These are phyloP conservation scores for Apantesis nais DNA, from an alignment of 2,888 invertebrate species.

Conservation along the genomic window DNA sequence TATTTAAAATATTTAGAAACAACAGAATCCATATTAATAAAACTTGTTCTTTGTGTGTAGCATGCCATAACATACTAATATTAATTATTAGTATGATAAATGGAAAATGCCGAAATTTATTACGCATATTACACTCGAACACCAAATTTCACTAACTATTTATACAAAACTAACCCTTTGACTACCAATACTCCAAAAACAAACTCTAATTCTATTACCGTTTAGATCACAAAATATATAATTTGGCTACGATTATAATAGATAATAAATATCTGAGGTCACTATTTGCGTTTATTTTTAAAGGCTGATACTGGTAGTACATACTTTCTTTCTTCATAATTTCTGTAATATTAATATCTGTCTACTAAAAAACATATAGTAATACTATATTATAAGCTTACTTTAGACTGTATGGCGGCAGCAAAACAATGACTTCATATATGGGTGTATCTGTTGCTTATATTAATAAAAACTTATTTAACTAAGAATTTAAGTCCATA, in stretches of 20 bases:
- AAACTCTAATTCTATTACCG: constrained; percentile 30
- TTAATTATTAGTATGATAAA: constrained; percentile 13
- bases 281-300: constrained; percentile 47
- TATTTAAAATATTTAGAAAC: neutral
- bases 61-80: constrained; percentile 11
- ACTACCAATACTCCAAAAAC: constrained; percentile 29
- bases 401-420: constrained; percentile 43
- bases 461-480: constrained; percentile 52
- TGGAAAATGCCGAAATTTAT: constrained; percentile 32
- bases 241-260: constrained; percentile 45
- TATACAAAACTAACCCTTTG: constrained; percentile 18
- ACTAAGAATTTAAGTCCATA: constrained; percentile 66
- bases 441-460: constrained; percentile 37
- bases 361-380: constrained; percentile 41
- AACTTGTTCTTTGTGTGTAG: constrained; percentile 8
- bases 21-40: neutral
- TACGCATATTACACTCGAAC: constrained; percentile 37
- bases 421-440: constrained; percentile 37
- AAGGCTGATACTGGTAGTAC: constrained; percentile 64
- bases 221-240: constrained; percentile 44
- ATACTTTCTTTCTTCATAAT: constrained; percentile 40
- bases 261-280: constrained; percentile 47
- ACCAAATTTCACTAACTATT: constrained; percentile 36
- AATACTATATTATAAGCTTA: constrained; percentile 47
- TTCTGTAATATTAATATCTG: constrained; percentile 28